phyloP scores from a whole-genome alignment of 2,113 vertebrate genomes.

The Accipiter virgatus region DNA sequence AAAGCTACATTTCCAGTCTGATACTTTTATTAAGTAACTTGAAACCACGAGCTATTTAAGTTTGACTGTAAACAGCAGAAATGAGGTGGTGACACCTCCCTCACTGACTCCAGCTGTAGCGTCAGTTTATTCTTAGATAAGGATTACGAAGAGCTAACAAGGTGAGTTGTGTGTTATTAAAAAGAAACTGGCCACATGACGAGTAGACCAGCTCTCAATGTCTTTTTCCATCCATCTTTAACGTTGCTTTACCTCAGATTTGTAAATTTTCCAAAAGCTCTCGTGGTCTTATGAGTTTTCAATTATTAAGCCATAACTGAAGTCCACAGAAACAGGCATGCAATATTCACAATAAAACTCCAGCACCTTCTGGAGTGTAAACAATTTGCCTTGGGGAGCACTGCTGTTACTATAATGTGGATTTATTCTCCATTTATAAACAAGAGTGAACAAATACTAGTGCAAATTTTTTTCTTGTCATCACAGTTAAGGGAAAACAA shows the following conservation, averaged over 20 bases:
- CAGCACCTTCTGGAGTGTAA: constrained; percentile 34
- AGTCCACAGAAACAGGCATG: neutral
- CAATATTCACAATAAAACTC: neutral
- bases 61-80: neutral
- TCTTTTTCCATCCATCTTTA: neutral
- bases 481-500: constrained; percentile 14
- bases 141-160: neutral
- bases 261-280: neutral
- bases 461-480: neutral
- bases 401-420: neutral
- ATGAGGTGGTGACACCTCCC: neutral
- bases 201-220: neutral
- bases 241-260: neutral
- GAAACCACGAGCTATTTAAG: neutral
- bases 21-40: neutral
- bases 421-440: constrained; percentile 28
- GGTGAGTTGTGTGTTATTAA: neutral
- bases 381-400: neutral
- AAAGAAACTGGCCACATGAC: neutral
- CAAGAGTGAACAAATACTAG: neutral
- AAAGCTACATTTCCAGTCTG: neutral
- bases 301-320: neutral
- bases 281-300: neutral
- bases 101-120: neutral
- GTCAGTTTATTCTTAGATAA: neutral